Conservation (phyloP, 2,113 vertebrate species). For the Bubalus kerabau region DNA sequence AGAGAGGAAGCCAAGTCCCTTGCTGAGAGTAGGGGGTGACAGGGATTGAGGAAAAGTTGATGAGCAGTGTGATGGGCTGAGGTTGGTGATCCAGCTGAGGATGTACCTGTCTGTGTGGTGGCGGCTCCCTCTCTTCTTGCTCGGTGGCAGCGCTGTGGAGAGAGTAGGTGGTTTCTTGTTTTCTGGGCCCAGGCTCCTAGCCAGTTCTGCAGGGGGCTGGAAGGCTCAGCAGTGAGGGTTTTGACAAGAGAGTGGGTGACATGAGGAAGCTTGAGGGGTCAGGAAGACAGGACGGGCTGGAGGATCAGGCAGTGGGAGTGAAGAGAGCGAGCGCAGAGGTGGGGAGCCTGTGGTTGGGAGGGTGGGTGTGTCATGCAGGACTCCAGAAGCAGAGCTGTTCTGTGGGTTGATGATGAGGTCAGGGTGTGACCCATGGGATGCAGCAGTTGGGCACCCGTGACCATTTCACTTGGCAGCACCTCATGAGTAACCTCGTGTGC, state of each 20-base stretch:
- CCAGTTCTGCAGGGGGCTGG: not conserved
- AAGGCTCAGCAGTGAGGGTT: not conserved
- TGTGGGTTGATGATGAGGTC: not conserved
- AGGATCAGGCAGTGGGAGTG: not conserved
- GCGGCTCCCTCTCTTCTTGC: not conserved
- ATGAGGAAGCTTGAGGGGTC: not conserved
- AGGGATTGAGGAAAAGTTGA: not conserved
- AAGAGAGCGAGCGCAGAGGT: fast-evolving
- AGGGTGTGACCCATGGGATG: not conserved
- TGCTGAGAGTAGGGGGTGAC: not conserved
- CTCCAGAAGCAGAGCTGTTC: not conserved
- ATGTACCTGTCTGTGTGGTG: not conserved
- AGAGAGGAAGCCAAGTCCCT: not conserved
- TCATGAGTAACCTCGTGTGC: fast-evolving
- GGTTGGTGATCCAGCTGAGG: not conserved
- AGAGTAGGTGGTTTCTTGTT: not conserved
- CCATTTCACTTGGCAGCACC: not conserved
- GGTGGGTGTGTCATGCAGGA: not conserved
- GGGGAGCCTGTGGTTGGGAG: not conserved
- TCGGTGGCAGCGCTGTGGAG: not conserved
- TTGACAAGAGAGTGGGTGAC: not conserved
- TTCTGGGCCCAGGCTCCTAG: not conserved
- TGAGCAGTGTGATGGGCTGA: not conserved
- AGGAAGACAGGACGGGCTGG: not conserved
- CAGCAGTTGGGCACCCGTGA: not conserved